Base-by-base conservation (phyloP, 2,797 vertebrate genomes). In the Kryptolebias ocellatus region DNA sequence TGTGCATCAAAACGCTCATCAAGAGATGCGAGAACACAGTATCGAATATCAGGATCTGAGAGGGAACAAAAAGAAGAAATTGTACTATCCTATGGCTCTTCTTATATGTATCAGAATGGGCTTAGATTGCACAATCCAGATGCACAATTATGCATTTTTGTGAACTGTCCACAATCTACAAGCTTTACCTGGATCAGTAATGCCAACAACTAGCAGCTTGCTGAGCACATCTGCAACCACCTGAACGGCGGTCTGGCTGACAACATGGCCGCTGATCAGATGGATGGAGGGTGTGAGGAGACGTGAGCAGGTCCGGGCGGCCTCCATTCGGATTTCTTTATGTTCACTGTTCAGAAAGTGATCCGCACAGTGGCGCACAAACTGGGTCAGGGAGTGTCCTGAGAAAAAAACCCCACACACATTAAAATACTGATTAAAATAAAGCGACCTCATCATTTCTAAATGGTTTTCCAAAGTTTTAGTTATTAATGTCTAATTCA, bases 291-390 rank as follows among this genome's bases (percentile, higher is more conserved):
- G 98, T 0, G 97, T 98, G 16, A 99, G 96, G 58, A 99, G 87
- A 44, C 96, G 97, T 0, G 97, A 99, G 88, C 98, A 99, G 10
- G 97, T 99, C 34, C 97, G 95, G 0, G 98, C 96, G 0, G 97
- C 97, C 62, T 99, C 98, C 97, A 99, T 99, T 7, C 98, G 95
- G 79, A 99, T 95, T 86, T 99, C 98, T 90, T 99, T 99, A 92
- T 99, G 97, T n/a, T 99, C 98, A 0, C 98, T 99, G 93, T 98
- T 99, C 55, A 99, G 92, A 79, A 99, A 99, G 86, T 99, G 97
- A 81, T 99, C 98, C 0, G 98, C 98, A 0, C 98, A 99, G 82
- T 99, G 98, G 10, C 98, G 96, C 29, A 99, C 98, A 78, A 99
- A 99, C 93, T 99, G 98, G 5, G 98, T 99, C 83, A 99, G 94